A percentile compares a stretch with the other conserved stretches of the same genome.
Evolutionary conservation across 2,888 invertebrate genomes (phyloP).

Genomic region (Steinernema scapterisci): DNA sequence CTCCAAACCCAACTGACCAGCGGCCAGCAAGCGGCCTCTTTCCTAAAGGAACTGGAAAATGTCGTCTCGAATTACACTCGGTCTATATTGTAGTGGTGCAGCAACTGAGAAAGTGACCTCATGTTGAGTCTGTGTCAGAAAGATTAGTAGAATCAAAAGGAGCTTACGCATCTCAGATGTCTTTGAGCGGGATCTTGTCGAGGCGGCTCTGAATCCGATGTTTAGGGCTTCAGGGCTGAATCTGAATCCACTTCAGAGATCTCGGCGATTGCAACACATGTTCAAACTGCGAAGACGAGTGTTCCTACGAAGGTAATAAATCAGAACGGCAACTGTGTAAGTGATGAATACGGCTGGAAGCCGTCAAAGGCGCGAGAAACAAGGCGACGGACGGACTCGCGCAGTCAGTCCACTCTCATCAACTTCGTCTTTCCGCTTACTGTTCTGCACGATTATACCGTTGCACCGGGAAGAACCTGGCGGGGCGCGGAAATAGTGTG

Average conservation of each 20-base stretch:
- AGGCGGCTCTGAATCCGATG: background rate
- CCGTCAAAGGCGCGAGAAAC: slow-evolving; percentile 19
- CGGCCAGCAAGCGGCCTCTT: background rate
- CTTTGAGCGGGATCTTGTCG: background rate
- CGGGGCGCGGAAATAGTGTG: background rate
- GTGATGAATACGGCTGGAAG: slow-evolving; percentile 9
- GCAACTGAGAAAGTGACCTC: background rate
- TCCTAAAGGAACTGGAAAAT: background rate
- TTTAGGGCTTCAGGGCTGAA: background rate
- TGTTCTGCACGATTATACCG: background rate
- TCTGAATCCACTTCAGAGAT: background rate
- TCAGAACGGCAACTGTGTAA: slow-evolving; percentile 18
- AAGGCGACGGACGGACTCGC: background rate
- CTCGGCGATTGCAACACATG: background rate
- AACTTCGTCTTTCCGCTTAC: slow-evolving; percentile 1
- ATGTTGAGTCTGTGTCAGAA: background rate
- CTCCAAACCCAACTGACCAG: background rate
- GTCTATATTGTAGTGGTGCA: background rate
- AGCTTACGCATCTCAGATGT: background rate
- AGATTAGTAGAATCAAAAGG: slow-evolving; percentile 14
- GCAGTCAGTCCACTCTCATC: background rate
- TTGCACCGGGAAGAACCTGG: background rate
- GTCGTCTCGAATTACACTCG: slow-evolving; percentile 5
- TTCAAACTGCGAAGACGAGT: background rate
- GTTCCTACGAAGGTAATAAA: background rate